Percentiles rank a stretch among this genome's conserved stretches.
Conservation (phyloP, 1,140 invertebrate genomes). For the Drosophila ambigua region DNA sequence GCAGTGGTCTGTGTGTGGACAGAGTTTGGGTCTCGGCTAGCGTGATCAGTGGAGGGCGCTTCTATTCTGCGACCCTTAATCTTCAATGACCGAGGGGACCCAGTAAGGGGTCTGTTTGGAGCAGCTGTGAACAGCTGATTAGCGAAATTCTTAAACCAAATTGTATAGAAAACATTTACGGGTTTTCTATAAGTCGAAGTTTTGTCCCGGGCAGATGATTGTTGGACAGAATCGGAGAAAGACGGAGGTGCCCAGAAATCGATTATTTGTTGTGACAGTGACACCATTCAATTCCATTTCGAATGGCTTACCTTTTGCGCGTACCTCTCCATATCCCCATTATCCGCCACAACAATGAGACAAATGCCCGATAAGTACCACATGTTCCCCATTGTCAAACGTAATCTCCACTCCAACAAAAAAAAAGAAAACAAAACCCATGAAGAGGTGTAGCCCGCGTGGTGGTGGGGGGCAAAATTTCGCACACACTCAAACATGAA, state of each 20-base stretch:
- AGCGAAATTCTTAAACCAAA: background rate
- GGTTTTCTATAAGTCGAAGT: background rate
- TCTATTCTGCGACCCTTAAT: background rate
- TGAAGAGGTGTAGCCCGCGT: background rate
- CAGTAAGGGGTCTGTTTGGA: constrained; percentile 19
- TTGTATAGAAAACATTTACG: constrained; percentile 11
- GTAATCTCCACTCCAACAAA: constrained; percentile 47
- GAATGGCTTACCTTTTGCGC: constrained; percentile 36
- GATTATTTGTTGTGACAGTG: constrained; percentile 48
- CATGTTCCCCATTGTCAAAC: constrained; percentile 59
- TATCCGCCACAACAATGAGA: constrained; percentile 9
- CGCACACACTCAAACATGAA: constrained; percentile 39
- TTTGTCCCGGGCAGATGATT: no score
- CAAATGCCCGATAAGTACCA: constrained; percentile 34
- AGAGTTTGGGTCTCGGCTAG: constrained; percentile 6
- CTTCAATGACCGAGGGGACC: background rate
- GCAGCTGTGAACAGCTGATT: constrained; percentile 1
- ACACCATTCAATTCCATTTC: constrained; percentile 49
- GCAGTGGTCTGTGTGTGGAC: background rate
- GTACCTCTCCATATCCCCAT: constrained; percentile 2
- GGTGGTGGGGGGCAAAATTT: constrained; percentile 36
- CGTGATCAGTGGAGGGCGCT: background rate
- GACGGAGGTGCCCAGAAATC: constrained; percentile 22
- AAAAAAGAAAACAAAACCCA: constrained; percentile 7
- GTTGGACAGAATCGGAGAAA: background rate